Base-by-base conservation (phyloP, 2,888 invertebrate genomes). In the Drosophila peninsularis region DNA sequence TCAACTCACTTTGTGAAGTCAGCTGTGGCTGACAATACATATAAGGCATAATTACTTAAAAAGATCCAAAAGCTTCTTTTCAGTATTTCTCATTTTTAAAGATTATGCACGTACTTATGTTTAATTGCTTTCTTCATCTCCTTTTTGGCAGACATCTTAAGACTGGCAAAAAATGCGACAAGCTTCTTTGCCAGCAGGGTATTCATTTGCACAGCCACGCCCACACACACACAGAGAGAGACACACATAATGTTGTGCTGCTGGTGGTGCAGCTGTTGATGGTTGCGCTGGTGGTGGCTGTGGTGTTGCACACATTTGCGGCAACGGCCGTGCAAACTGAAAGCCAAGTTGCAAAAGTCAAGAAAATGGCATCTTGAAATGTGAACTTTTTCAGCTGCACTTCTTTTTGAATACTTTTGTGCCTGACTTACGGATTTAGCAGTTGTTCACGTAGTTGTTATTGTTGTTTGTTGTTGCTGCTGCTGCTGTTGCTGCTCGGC, bases 351-450 rank as follows among this genome's bases (percentile, higher is more conserved):
- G 52, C 45, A 52, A 77, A 82, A 86, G 75, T 74, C 70, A 80
- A 73, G 83, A 80, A 82, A 84, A 84, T 86, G 87, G 87, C 83
- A 84, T 86, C 83, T 86, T 86, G 87, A 86, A 84, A 84, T 88
- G 87, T 88, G 83, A 88, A 84, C 89, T 88, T 84, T 88, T 88
- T 76, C 86, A 80, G 78, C 80, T 83, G 88, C 83, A 85, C 78
- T 86, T 88, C 78, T 83, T 82, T 84, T 78, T 86, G 87, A 84
- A 84, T 84, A 86, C 83, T 84, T 84, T 84, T 88, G 71, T 69
- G 83, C 71, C 82, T 72, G 88, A 80, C 69, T 86, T 88, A 82
- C 54, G 60, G 68, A 80, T 75, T 79, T 67, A 58, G 69, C 69
- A 82, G 68, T 69, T 68, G 47, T 53, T 24, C 10, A 36, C 21